Base-by-base conservation (phyloP, 2,888 invertebrate species). In the Orthosia cruda region DNA sequence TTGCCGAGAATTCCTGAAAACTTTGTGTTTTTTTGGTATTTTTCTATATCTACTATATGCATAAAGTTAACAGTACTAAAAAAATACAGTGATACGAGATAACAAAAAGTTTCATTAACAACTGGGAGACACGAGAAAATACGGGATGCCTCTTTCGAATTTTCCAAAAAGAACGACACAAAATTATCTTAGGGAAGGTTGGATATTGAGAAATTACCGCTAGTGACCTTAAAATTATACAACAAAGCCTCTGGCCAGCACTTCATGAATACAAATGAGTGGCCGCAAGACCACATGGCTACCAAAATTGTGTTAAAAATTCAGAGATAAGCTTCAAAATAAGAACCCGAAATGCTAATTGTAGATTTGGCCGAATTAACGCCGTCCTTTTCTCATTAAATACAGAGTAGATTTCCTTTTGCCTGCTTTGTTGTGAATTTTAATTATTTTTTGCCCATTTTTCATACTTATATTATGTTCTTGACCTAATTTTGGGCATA, bases 221-320 rank as follows among this genome's bases (percentile, higher is more conserved):
- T 32, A 32, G n/a, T 40, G 40, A 13, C 59, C 72, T 15, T 49
- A 15, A 79, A 72, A 80, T 13, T 50, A 54, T 59, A 64, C 54
- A 54, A 50, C 23, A 45, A 12, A 66, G 20, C 18, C 62, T 47
- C 57, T 49, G n/a, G 50, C 45, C n/a, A 18, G 45, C 64, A 69
- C 13, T 81, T 61, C 59, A 81, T 76, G 69, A 76, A 81, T 79
- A 81, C 52, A 82, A 77, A 82, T 80, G 26, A 62, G 65, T 40
- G n/a, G 45, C 55, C 23, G 13, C 9, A 45, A 50, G 18, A 67
- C 78, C 66, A 67, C 50, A 59, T 78, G 65, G 59, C 68, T 16
- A 54, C 47, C 12, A 5, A 32, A 82, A 70, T 62, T 70, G 40
- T 57, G 45, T 62, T 61, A 67, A 76, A 77, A 71, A 59, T 78